Conservation (phyloP, 2,888 invertebrate genomes). For the Yponomeuta cagnagella region DNA sequence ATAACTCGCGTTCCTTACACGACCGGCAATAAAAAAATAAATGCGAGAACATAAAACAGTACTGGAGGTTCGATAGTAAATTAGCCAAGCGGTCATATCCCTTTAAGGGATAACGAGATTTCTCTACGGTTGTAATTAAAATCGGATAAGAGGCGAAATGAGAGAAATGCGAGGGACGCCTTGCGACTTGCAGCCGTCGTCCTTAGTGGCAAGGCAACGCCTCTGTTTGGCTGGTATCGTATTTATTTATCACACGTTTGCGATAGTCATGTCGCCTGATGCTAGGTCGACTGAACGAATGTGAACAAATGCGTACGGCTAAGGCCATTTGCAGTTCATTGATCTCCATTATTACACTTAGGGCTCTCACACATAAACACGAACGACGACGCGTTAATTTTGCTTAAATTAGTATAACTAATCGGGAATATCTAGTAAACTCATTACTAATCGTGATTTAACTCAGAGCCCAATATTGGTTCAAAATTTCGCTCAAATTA, state of each 20-base stretch:
- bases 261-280: background rate
- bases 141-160: constrained; percentile 73
- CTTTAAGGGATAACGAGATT: constrained; percentile 71
- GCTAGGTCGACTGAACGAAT: too few species aligned
- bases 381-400: too few species aligned
- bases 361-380: too few species aligned
- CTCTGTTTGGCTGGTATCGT: background rate
- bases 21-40: constrained; percentile 55
- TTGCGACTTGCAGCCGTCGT: background rate
- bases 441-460: too few species aligned
- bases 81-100: constrained; percentile 66
- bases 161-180: constrained; percentile 34
- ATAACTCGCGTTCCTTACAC: constrained; percentile 34
- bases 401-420: too few species aligned
- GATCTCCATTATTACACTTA: too few species aligned
- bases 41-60: constrained; percentile 57
- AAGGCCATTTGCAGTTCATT: too few species aligned
- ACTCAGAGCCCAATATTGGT: too few species aligned
- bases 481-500: too few species aligned
- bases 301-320: too few species aligned
- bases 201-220: background rate
- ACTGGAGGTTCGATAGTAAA: constrained; percentile 57
- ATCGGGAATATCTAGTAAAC: too few species aligned
- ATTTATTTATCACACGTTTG: background rate
- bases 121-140: constrained; percentile 72